Evolutionary conservation across 2,797 vertebrate genomes (phyloP), one percentile per base, ranked within the genome.

Genomic region (Poeciliopsis turneri): DNA sequence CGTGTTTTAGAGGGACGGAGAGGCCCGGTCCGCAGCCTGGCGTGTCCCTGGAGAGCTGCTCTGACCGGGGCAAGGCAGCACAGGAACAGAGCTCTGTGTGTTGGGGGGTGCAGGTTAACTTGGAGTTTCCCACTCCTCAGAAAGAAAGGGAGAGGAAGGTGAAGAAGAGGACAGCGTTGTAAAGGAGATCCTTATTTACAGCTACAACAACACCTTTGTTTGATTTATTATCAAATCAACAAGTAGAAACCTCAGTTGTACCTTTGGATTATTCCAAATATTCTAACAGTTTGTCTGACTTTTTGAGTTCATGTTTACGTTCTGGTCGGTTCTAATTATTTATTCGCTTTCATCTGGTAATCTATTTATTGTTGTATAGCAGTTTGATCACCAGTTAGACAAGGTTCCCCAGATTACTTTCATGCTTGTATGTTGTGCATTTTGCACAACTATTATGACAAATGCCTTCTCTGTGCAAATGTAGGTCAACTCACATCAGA

Each of bases 31-130:
- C 74, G 7, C 78, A 78, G 86, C 86, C 86, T 70, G 82, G 72
- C 8, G 12, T 1, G 86, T 92, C 92, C 89, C 92, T 86, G 88
- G 92, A 92, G 92, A 88, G 86, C 77, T 57, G 84, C 85, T 87
- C 84, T 89, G 90, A 91, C 85, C 86, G 81, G 91, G 91, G 87
- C 90, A 92, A 78, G 46, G 72, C 73, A 74, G 83, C 81, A 74
- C 55, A 61, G 85, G 73, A 76, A 8, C 64, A 2, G 78, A 72
- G 75, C 41, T 45, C 39, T 45, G 74, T 61, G 57, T 75, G 74
- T 66, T 30, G 57, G 51, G 70, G 30, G 78, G 47, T 66, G 72
- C 39, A 78, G 78, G 77, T 81, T 53, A 78, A 86, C 72, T 49
- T 80, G 77, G 79, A 88, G 88, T 82, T 88, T 86, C 87, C 81